Conservation (phyloP, 2,113 vertebrate species). For the Chinchilla lanigera region DNA sequence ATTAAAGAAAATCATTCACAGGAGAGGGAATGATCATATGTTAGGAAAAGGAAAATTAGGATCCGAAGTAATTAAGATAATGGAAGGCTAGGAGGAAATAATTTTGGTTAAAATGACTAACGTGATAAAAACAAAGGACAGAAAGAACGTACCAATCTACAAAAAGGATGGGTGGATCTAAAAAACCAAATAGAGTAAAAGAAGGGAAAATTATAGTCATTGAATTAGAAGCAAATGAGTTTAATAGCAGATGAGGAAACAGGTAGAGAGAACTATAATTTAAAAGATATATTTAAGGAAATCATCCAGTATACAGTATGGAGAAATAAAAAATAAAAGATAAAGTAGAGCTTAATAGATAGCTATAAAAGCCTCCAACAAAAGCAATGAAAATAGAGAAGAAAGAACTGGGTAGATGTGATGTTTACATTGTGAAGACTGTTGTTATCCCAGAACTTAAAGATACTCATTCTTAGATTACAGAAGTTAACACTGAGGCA, state of each 20-base stretch:
- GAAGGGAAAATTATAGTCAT: conserved; percentile 49
- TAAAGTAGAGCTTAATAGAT: neutral
- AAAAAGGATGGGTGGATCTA: neutral
- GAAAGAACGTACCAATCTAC: neutral
- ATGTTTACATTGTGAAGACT: neutral
- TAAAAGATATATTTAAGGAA: conserved; percentile 48
- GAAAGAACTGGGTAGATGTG: neutral
- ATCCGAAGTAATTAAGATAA: neutral
- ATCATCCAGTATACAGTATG: neutral
- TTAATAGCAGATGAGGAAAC: conserved; percentile 50
- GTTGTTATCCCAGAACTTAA: neutral
- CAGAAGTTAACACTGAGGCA: neutral
- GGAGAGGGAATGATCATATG: neutral
- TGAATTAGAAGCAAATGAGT: conserved; percentile 54
- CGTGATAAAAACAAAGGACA: conserved; percentile 17
- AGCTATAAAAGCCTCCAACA: neutral
- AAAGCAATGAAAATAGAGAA: neutral
- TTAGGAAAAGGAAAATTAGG: neutral
- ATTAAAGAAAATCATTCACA: neutral
- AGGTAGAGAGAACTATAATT: conserved; percentile 60
- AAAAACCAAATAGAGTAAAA: conserved; percentile 29
- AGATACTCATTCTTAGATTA: neutral
- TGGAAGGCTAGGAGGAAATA: neutral
- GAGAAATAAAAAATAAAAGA: conserved; percentile 22
- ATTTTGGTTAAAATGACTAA: conserved; percentile 43